Conservation (phyloP, 2,113 vertebrate species). For the Gymnarchus niloticus region DNA sequence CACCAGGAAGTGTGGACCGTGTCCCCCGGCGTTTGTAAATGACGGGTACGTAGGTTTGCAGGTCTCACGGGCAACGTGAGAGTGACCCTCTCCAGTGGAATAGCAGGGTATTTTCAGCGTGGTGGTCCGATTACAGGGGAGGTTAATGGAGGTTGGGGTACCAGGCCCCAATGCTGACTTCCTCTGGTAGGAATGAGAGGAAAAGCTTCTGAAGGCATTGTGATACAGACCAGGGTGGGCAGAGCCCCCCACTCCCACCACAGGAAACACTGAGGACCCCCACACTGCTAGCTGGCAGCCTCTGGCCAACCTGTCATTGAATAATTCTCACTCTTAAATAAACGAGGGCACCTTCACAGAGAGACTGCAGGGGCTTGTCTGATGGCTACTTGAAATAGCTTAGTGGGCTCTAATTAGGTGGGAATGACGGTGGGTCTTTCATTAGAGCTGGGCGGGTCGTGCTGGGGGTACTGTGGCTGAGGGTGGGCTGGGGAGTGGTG, state of each 20-base stretch:
- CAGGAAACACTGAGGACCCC: not conserved
- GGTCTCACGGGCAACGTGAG: not conserved
- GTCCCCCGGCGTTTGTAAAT: not conserved
- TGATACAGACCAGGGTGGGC: not conserved
- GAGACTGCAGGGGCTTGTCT: not conserved
- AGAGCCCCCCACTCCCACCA: not conserved
- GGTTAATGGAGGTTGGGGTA: not conserved
- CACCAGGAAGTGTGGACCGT: not conserved
- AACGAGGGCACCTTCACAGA: not conserved
- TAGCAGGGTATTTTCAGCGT: not conserved
- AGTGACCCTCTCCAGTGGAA: not conserved
- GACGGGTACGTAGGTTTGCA: not conserved
- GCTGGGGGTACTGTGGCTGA: constrained; percentile 2
- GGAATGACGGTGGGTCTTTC: constrained; percentile 9
- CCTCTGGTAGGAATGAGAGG: not conserved
- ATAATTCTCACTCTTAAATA: not conserved
- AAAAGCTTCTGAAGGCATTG: not conserved
- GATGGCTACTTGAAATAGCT: constrained; percentile 5
- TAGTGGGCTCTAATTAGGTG: constrained; percentile 20
- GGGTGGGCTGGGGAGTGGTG: not conserved
- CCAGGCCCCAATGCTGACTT: too few relatives aligned
- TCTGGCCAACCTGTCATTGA: constrained; percentile 9
- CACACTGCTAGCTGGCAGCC: not conserved
- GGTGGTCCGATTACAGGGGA: not conserved
- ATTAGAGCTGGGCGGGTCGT: constrained; percentile 1